Evolutionary conservation across 2,113 vertebrate genomes (phyloP).

Genomic region (Brachirus orientalis): DNA sequence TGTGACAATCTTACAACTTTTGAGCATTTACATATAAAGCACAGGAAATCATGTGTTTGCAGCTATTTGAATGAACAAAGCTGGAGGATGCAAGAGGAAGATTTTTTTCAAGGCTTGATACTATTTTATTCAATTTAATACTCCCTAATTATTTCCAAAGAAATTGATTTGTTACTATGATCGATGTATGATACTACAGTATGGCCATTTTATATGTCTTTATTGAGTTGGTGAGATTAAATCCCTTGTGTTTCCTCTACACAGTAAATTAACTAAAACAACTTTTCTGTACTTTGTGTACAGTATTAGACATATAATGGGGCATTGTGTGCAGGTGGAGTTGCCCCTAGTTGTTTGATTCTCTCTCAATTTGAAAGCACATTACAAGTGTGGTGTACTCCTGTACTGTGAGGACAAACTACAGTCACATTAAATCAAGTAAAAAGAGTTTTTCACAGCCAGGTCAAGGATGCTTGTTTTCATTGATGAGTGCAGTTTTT

Average conservation of each 20-base stretch:
- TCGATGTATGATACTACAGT: background rate
- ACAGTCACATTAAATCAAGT: constrained; percentile 46
- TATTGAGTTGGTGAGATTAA: constrained; percentile 17
- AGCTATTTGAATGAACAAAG: constrained; percentile 58
- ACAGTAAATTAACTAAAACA: constrained; percentile 57
- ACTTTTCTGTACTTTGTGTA: constrained; percentile 56
- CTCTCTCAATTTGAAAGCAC: constrained; percentile 49
- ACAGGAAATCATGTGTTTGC: constrained; percentile 59
- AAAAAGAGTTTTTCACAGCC: constrained; percentile 44
- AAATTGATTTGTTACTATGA: background rate
- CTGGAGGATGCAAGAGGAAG: constrained; percentile 38
- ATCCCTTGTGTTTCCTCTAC: constrained; percentile 34
- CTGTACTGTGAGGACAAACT: constrained; percentile 8
- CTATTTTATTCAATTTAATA: constrained; percentile 8
- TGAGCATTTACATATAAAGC: constrained; percentile 67
- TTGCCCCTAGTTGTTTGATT: constrained; percentile 44
- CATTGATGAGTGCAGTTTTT: constrained; percentile 73
- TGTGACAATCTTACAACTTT: constrained; percentile 59
- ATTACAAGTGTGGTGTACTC: constrained; percentile 38
- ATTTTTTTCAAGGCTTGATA: constrained; percentile 23
- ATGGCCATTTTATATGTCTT: constrained; percentile 1
- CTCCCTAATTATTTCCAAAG: constrained; percentile 10
- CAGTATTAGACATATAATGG: constrained; percentile 50
- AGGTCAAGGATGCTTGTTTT: constrained; percentile 81
- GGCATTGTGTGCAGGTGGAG: constrained; percentile 58